Evolutionary conservation across 2,888 invertebrate species (phyloP).

Genomic region (Amblyjoppa proteus): DNA sequence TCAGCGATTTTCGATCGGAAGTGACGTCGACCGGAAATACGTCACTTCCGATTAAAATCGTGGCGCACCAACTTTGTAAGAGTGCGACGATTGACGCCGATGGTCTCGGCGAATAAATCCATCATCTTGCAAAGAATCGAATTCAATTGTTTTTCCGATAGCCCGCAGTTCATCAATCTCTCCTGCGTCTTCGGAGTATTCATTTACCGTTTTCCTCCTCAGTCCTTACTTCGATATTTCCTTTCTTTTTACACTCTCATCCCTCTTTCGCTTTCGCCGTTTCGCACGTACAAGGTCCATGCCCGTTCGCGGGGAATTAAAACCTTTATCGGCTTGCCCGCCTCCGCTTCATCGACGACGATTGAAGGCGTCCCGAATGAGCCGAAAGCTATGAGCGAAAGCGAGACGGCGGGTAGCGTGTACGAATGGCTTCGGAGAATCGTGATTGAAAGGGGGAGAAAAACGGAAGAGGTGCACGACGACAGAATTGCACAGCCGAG

Average conservation of each 20-base stretch:
- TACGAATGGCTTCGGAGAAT: conserved; percentile 47
- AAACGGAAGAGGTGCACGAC: conserved; percentile 40
- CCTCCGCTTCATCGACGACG: conserved; percentile 59
- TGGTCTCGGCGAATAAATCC: not conserved
- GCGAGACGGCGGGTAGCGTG: conserved; percentile 16
- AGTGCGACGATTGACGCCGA: not conserved
- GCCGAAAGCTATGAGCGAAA: conserved; percentile 14
- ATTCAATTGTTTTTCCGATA: not conserved
- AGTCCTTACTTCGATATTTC: not conserved
- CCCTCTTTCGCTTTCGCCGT: conserved; percentile 1
- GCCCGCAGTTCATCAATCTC: conserved; percentile 12
- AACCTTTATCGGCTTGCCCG: conserved; percentile 75
- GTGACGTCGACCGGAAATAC: not conserved
- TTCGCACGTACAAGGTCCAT: conserved; percentile 26
- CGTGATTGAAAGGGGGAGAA: conserved; percentile 50
- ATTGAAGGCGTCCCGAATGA: conserved; percentile 20
- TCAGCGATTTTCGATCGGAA: too few species aligned
- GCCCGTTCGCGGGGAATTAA: conserved; percentile 78
- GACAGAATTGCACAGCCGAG: conserved; percentile 54
- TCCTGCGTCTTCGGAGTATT: not conserved
- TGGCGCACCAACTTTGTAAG: not conserved
- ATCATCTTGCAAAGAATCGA: not conserved
- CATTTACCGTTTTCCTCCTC: not conserved
- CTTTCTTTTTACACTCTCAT: not conserved
- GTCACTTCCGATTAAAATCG: not conserved